Base-by-base conservation (phyloP, 2,797 vertebrate species). In the Sebastes vulpes region DNA sequence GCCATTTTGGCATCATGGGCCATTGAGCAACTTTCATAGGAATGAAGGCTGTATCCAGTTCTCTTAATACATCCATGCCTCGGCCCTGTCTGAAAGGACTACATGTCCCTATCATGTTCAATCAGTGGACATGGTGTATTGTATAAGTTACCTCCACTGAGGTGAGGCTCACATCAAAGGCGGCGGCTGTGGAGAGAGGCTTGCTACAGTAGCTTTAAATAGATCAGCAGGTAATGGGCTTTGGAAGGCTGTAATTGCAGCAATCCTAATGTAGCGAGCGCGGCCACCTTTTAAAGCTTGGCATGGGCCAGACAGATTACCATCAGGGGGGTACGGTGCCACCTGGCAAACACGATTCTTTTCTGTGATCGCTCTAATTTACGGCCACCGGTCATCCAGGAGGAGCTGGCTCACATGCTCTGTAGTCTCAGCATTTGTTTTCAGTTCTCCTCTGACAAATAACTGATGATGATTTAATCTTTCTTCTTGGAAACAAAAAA, bases 171-270 rank as follows among this genome's bases (percentile, higher is more conserved):
- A 86, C 78, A 84, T 87, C 80, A 85, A 89, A 42, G 89, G 77
- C 11, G 0, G 80, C 31, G 65, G 32, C 67, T 75, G 82, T 81
- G 63, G 74, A 85, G 82, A 83, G 63, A 88, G 75, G 85, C 78
- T 89, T 71, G 80, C 80, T 91, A 71, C 80, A 79, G 84, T 75
- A 75, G 86, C 83, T 89, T 90, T 90, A 90, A 95, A 95, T 90
- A 94, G 90, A 93, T 89, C 82, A 84, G 83, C 90, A 91, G 84
- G 88, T 93, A 94, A 93, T 93, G 85, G 86, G 83, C 84, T 95
- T 94, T 92, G 75, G 82, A 89, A 83, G 82, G 75, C 82, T 89
- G 90, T 90, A 89, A 92, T 92, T 89, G 89, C 76, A 83, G 75
- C 82, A 76, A 77, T 79, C 67, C 72, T 77, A 84, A 84, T 84